Conservation (phyloP, 2,113 vertebrate genomes). For the Scalopus aquaticus region DNA sequence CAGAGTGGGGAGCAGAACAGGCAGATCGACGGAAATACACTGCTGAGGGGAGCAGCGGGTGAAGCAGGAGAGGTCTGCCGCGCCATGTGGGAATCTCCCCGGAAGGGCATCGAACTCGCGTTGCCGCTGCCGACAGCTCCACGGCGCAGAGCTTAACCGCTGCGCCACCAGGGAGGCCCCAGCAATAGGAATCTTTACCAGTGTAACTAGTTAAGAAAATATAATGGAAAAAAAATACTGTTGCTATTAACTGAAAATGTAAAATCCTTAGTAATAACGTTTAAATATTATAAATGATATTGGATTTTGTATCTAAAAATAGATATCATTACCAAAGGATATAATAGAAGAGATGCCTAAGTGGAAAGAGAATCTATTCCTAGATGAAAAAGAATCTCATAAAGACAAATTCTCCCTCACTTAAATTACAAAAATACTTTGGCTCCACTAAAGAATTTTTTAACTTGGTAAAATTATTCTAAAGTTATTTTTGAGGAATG, state of each 20-base stretch:
- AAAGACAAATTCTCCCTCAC: not conserved
- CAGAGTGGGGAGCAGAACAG: too few relatives aligned
- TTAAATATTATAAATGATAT: not conserved
- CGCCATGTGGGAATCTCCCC: too few relatives aligned
- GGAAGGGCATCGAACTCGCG: too few relatives aligned
- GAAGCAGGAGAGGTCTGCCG: too few relatives aligned
- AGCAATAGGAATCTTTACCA: not conserved
- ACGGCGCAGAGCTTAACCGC: too few relatives aligned
- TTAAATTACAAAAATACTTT: not conserved
- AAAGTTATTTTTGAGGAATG: not conserved
- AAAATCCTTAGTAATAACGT: not conserved
- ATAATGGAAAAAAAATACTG: not conserved
- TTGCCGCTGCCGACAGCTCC: too few relatives aligned
- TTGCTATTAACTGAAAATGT: not conserved
- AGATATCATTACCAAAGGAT: not conserved
- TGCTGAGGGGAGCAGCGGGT: too few relatives aligned
- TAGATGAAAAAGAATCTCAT: not conserved
- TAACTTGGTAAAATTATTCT: not conserved
- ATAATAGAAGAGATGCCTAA: not conserved
- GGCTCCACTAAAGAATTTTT: not conserved
- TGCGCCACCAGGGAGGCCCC: too few relatives aligned
- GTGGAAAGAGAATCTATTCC: not conserved
- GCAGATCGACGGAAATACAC: too few relatives aligned
- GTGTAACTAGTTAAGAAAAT: not conserved
- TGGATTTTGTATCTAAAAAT: constrained; percentile 30